These are phyloP conservation scores for Pelagia noctiluca DNA, from an alignment of 30 jellyfish, hydroid and myxozoan species.

Conservation along the genomic window DNA sequence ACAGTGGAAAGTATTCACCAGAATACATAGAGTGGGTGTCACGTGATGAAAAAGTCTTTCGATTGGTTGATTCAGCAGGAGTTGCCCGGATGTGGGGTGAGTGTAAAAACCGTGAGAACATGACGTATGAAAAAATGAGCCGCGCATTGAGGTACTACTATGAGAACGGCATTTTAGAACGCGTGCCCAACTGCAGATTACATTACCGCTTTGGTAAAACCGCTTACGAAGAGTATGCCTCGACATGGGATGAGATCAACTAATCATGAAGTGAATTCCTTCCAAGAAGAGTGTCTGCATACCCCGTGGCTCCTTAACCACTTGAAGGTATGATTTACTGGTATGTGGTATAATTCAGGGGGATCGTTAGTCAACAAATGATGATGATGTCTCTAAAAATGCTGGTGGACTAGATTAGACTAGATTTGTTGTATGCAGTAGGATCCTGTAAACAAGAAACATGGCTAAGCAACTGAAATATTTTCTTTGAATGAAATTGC, in stretches of 20 bases:
- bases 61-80: slow-evolving; percentile 87
- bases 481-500: no score
- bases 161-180: slow-evolving; percentile 82
- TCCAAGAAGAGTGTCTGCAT: no score
- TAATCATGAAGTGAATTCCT: no score
- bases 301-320: no score
- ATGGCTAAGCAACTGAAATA: no score
- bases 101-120: slow-evolving; percentile 83
- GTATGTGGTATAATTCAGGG: no score
- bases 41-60: slow-evolving; percentile 80
- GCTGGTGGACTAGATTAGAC: no score
- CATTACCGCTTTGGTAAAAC: slow-evolving; percentile 80
- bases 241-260: slow-evolving; percentile 33
- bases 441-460: no score
- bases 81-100: slow-evolving; percentile 93
- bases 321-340: no score
- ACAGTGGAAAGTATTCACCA: slow-evolving; percentile 71
- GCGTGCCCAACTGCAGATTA: slow-evolving; percentile 84
- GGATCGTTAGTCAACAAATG: no score
- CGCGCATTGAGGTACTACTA: slow-evolving; percentile 81
- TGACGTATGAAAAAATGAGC: slow-evolving; percentile 91
- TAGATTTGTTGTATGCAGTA: no score
- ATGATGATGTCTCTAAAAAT: no score
- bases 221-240: slow-evolving; percentile 76
- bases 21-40: slow-evolving; percentile 85